Percentiles rank a stretch among this genome's conserved stretches.
phyloP scores from a whole-genome alignment of 2,888 invertebrate species.

The Abrostola triplasia region DNA sequence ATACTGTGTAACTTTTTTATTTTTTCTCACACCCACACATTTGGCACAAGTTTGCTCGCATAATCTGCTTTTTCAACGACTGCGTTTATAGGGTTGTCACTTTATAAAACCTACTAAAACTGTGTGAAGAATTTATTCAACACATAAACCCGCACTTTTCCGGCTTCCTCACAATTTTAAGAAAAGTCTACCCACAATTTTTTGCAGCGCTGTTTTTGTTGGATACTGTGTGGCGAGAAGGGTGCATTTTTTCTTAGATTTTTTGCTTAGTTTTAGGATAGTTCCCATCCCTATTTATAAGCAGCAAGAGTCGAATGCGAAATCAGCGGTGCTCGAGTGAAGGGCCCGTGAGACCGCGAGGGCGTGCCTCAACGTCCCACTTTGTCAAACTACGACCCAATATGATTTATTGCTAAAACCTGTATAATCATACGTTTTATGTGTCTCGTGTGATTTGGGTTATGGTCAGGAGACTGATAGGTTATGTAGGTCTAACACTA shows the following conservation, averaged over 20 bases:
- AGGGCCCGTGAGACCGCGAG: slow-evolving; percentile 46
- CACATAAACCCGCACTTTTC: background rate
- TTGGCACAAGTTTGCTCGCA: slow-evolving; percentile 41
- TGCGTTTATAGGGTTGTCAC: slow-evolving; percentile 35
- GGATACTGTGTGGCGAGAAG: background rate
- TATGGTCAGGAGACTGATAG: background rate
- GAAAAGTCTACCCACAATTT: background rate
- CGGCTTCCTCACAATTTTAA: background rate
- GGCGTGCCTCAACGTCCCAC: slow-evolving; percentile 54
- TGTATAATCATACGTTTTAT: slow-evolving; percentile 26
- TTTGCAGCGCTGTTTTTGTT: background rate
- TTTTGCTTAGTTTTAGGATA: background rate
- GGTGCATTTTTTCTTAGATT: background rate
- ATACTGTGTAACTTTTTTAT: slow-evolving; percentile 11
- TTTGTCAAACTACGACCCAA: slow-evolving; percentile 50
- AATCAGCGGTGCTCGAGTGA: slow-evolving; percentile 56
- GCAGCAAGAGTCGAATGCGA: slow-evolving; percentile 56
- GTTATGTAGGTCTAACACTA: background rate
- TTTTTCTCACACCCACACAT: slow-evolving; percentile 43
- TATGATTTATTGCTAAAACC: slow-evolving; percentile 50
- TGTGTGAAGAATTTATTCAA: background rate
- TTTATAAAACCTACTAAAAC: background rate
- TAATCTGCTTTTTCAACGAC: slow-evolving; percentile 48
- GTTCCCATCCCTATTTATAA: slow-evolving; percentile 46
- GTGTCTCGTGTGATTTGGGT: background rate